These are phyloP conservation scores for Deroplatys truncata DNA, from an alignment of 2,888 invertebrate species.

Conservation along the genomic window DNA sequence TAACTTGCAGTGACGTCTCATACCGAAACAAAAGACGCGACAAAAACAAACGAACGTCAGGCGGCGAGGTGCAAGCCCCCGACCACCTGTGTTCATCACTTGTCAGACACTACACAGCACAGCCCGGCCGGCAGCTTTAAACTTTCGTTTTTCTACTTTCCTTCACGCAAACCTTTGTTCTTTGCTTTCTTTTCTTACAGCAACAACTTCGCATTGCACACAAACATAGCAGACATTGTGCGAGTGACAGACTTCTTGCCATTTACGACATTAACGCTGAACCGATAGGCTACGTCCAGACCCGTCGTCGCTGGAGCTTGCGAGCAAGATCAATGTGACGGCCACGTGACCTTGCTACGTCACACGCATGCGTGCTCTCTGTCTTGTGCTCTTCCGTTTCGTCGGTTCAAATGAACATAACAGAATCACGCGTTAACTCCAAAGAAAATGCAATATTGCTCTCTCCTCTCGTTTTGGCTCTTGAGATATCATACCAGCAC, in stretches of 20 bases:
- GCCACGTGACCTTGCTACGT: slow-evolving; percentile 12
- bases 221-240: not conserved
- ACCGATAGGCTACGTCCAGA: not conserved
- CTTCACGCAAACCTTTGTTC: not conserved
- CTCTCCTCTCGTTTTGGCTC: no score
- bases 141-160: not conserved
- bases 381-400: not conserved
- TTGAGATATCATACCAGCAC: no score
- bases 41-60: not conserved
- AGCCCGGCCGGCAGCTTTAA: not conserved
- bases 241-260: not conserved
- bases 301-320: not conserved
- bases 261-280: not conserved
- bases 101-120: not conserved
- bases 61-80: not conserved
- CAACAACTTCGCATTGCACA: not conserved
- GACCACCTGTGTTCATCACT: not conserved
- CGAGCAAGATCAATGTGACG: slow-evolving; percentile 12
- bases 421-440: not conserved
- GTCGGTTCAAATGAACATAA: not conserved
- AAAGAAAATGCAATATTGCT: no score
- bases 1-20: not conserved
- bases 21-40: not conserved
- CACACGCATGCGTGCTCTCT: not conserved
- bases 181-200: not conserved